Evolutionary conservation across 2,113 vertebrate genomes (phyloP), one percentile per base, ranked within the genome.

Genomic region (Melanerpes formicivorus): DNA sequence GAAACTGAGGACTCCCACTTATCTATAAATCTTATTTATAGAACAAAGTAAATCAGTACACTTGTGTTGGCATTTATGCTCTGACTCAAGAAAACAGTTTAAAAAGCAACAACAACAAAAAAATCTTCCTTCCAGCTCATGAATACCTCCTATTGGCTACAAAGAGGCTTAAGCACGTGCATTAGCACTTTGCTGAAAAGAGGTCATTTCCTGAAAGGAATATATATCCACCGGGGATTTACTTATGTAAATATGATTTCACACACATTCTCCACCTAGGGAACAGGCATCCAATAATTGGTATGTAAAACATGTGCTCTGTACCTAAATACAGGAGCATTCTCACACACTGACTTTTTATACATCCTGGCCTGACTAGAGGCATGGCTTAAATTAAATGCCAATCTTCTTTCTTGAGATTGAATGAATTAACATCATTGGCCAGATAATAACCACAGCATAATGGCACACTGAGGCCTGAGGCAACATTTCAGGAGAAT

Each of bases 371-470:
- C 6, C 82, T 86, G 44, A 93, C 87, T 60, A 76, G 66, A 88
- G 90, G 95, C 85, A 91, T n/a, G 70, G 80, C 83, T 94, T 72
- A 93, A 92, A 93, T 95, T 58, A 95, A 96, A 96, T 95, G 90
- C 93, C 94, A 96, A 87, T 90, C 80, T 88, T 72, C 87, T 81
- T 95, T 50, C 93, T 73, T 55, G 76, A 95, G 91, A 79, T n/a
- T 63, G 94, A 93, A 91, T 90, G 84, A 95, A 96, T 96, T 93
- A 94, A 94, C 90, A 93, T 96, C 87, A 95, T 66, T 90, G 92
- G 87, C 93, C 90, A 95, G 87, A 95, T 90, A 96, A 96, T 88
- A 95, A 93, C 79, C 66, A 55, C 80, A 17, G 90, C 54, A 84
- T 84, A 96, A 96, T 79, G 91, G 87, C 80, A 76, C 59, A 8